Percentiles rank a stretch among this genome's conserved stretches.
Evolutionary conservation across 2,113 vertebrate species (phyloP).

Genomic region (Ornithorhynchus anatinus): DNA sequence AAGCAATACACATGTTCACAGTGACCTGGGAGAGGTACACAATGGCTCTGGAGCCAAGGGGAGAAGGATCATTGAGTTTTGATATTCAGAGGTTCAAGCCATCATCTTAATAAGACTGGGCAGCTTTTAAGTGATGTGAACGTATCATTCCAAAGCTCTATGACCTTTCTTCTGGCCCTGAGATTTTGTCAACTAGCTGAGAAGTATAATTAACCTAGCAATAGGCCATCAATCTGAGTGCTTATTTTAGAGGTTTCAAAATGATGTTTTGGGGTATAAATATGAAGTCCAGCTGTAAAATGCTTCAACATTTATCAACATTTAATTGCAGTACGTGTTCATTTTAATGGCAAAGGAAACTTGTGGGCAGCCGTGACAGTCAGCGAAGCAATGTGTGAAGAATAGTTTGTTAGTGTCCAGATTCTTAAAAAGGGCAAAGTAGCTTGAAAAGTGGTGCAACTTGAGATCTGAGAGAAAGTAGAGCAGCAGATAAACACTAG

Average conservation of each 20-base stretch:
- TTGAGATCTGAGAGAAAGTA: constrained; percentile 51
- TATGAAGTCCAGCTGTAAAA: neutral
- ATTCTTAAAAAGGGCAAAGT: constrained; percentile 67
- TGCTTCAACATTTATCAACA: neutral
- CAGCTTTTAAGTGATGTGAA: constrained; percentile 19
- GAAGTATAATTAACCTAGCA: constrained; percentile 28
- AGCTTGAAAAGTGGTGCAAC: constrained; percentile 58
- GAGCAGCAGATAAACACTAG: constrained; percentile 32
- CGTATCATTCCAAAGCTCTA: neutral
- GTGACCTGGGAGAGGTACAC: too few relatives aligned
- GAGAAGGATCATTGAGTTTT: too few relatives aligned
- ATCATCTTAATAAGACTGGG: too few relatives aligned
- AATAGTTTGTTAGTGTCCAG: constrained; percentile 58
- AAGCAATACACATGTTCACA: too few relatives aligned
- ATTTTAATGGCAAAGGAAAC: constrained; percentile 18
- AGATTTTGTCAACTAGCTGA: constrained; percentile 20
- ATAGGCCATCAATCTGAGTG: neutral
- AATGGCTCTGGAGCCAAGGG: too few relatives aligned
- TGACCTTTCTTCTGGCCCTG: neutral
- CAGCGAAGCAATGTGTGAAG: constrained; percentile 19
- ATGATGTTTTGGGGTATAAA: neutral
- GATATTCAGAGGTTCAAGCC: too few relatives aligned
- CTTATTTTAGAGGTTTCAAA: neutral
- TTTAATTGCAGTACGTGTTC: constrained; percentile 43
- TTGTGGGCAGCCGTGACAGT: constrained; percentile 45